Evolutionary conservation across 1,140 invertebrate species (phyloP), one percentile per base, ranked within the genome.

Genomic region (Ceratoteleas bidentatus): DNA sequence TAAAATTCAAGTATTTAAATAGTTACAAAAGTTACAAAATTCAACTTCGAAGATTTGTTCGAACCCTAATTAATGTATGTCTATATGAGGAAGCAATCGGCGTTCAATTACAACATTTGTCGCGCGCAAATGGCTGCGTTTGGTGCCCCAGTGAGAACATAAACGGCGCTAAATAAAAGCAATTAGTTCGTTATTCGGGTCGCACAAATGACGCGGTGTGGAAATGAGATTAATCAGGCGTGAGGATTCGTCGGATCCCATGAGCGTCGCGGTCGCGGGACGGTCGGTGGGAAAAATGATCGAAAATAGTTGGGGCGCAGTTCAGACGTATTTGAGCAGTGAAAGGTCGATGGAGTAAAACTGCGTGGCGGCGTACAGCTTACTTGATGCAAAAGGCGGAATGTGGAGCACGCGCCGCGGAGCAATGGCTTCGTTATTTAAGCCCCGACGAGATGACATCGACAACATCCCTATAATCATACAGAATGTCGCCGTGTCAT

Each of bases 241-340:
- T 58, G 33, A 16, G 36, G 61, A 60, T 60, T 77, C 10, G 49
- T 56, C 61, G 50, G 38, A 32, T 68, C 54, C 16, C 15, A n/a
- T 9, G 53, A 50, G 24, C 24, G 24, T 24, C 24, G 24, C 24
- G 24, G 24, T 24, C 24, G 24, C 24, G 56, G 69, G 56, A 53
- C 61, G 58, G 6, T 68, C 53, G 64, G 75, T 70, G 70, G 58
- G 60, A 54, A 72, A 69, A 78, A 53, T 61, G 66, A 72, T 84
- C 64, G 81, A 83, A 81, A 88, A 88, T 88, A 88, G 84, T 88
- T 90, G 74, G 65, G 52, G 84, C 86, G 84, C 86, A 88, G 66
- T 77, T 85, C 84, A 64, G 84, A 83, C 85, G 87, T 88, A 86
- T 85, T 86, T 87, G 53, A 83, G 81, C 64, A 68, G 73, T 76